Percentiles rank a stretch among this genome's conserved stretches.
These are phyloP conservation scores for Bryconaethiops microstoma DNA, from an alignment of 2,797 vertebrate genomes.

Conservation along the genomic window DNA sequence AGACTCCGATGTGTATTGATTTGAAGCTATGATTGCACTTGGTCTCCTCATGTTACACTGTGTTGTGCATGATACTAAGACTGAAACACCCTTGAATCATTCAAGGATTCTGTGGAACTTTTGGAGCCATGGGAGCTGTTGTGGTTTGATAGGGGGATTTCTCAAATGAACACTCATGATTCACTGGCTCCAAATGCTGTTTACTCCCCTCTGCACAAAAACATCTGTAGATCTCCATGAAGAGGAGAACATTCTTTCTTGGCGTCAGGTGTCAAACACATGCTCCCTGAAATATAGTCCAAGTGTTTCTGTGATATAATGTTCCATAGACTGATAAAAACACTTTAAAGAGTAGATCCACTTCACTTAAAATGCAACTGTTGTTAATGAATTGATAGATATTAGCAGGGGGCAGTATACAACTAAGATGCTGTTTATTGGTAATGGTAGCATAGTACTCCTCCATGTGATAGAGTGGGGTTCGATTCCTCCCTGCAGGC, in stretches of 20 bases:
- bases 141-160: constrained; percentile 46
- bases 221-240: constrained; percentile 7
- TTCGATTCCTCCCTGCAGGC: too few species aligned
- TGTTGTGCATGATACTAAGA: constrained; percentile 5
- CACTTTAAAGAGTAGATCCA: neutral
- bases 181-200: constrained; percentile 44
- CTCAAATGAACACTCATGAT: constrained; percentile 52
- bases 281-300: neutral
- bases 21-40: constrained; percentile 17
- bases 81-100: constrained; percentile 48
- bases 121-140: constrained; percentile 50
- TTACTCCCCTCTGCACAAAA: constrained; percentile 34
- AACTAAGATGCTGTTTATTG: neutral
- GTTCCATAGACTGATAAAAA: neutral
- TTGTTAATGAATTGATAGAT: neutral
- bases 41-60: neutral
- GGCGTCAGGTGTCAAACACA: constrained; percentile 40
- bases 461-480: too few species aligned
- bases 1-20: constrained; percentile 36
- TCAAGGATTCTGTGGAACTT: constrained; percentile 44
- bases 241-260: constrained; percentile 16
- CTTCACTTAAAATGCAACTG: neutral
- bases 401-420: neutral
- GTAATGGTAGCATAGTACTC: too few species aligned
- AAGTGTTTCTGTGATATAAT: neutral